Conservation (phyloP, 1,140 invertebrate genomes). For the Panagrolaimus sp. region DNA sequence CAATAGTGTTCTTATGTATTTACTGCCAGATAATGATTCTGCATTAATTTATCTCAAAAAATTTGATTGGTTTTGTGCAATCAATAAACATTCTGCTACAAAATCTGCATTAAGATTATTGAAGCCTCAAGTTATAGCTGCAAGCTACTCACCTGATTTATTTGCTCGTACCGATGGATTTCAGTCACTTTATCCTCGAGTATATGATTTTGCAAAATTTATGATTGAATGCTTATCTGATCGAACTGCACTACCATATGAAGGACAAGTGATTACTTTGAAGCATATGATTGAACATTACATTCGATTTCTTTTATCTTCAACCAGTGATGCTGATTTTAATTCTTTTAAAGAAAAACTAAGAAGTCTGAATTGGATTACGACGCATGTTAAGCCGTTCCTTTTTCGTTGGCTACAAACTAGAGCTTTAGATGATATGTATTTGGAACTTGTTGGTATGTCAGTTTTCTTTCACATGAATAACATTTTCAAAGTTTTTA, state of each 20-base stretch:
- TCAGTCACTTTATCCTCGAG: not conserved
- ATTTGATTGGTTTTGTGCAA: not conserved
- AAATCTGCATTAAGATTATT: not conserved
- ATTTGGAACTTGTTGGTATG: not conserved
- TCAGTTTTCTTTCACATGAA: not conserved
- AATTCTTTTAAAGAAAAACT: slow-evolving; percentile 3
- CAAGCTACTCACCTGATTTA: not conserved
- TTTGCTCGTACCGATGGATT: not conserved
- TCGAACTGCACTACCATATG: not conserved
- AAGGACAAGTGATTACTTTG: not conserved
- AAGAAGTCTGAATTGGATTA: not conserved
- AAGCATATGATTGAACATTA: not conserved
- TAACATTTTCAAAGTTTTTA: not conserved
- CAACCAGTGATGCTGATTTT: not conserved
- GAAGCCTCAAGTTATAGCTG: not conserved
- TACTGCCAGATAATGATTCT: not conserved
- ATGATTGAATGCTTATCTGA: not conserved
- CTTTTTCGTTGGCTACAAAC: not conserved
- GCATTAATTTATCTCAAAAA: not conserved
- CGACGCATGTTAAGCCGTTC: not conserved
- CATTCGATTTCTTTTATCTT: not conserved
- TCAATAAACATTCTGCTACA: not conserved
- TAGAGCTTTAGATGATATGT: not conserved
- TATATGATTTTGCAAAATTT: not conserved
- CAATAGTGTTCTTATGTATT: not conserved